Conservation (phyloP, 2,797 vertebrate genomes). For the Falco rusticolus region DNA sequence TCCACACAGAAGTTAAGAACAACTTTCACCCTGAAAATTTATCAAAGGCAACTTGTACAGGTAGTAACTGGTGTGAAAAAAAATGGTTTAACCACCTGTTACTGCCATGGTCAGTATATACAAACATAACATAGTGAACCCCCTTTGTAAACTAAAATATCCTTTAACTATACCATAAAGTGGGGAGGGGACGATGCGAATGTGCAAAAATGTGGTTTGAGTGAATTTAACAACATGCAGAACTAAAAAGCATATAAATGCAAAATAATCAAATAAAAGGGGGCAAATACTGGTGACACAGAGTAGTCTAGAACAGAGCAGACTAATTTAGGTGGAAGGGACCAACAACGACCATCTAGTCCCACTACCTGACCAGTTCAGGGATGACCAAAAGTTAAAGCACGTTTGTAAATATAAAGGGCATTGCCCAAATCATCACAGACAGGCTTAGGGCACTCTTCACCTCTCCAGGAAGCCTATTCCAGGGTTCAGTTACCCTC, state of each 20-base stretch:
- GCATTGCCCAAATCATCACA: too few relatives aligned
- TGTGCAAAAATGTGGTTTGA: not conserved
- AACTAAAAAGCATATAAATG: not conserved
- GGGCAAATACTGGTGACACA: not conserved
- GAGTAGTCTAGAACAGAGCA: not conserved
- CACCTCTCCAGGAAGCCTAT: not conserved
- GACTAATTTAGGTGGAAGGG: not conserved
- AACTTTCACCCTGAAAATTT: not conserved
- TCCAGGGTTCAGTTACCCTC: not conserved
- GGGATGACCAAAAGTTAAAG: not conserved
- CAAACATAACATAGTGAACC: not conserved
- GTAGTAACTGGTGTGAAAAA: not conserved
- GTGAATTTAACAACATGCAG: not conserved
- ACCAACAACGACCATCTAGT: not conserved
- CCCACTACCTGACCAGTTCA: not conserved
- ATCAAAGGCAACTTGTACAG: not conserved
- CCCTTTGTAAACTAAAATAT: not conserved
- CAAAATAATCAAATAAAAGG: not conserved
- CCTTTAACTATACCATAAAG: not conserved
- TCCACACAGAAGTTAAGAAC: not conserved
- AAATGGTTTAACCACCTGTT: not conserved
- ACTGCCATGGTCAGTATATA: not conserved
- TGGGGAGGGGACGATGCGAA: not conserved
- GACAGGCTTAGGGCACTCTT: accelerated
- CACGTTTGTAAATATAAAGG: too few relatives aligned